Base-by-base conservation (phyloP, 1,140 invertebrate species). In the Neotoxoptera formosana region DNA sequence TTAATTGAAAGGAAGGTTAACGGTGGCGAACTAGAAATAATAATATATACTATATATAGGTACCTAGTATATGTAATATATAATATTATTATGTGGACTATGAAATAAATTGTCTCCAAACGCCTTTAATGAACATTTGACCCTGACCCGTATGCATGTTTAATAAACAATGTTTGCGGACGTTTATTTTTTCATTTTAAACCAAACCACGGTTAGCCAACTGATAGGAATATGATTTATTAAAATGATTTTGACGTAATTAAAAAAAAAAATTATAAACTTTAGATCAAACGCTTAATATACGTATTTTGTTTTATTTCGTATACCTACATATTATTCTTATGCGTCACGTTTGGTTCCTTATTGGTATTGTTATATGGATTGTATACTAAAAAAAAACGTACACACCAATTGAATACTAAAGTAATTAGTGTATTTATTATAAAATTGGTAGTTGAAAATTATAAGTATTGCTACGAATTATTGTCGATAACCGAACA, bases 51-150 rank as follows among this genome's bases (percentile, higher is more conserved):
- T 47, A 86, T 86, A 86, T 47, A 47, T 86, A 7, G 25, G 1
- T 25, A 47, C n/a, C n/a, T n/a, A n/a, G n/a, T n/a, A n/a, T n/a
- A n/a, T n/a, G 30, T 47, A 47, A 86, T 47, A 86, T 47, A 25
- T 86, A 23, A 48, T 86, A 86, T n/a, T 76, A 76, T 76, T n/a
- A 76, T 34, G n/a, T 76, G 41, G 83, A 45, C 41, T 41, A 86
- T n/a, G 48, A 88, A 51, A 88, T 51, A 89, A 89, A 89, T 89
- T 51, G 87, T 89, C 87, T 89, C 87, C 87, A 51, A 53, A 89
- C 48, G 48, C 8, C n/a, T 89, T 53, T 89, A 51, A 51, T 34
- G 48, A 36, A 25, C 34, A 51, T n/a, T 20, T 23, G 48, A 36
- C 48, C 87, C 53, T 89, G 87, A 53, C 48, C 87, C n/a, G 87